A percentile compares a stretch with the other conserved stretches of the same genome.
phyloP scores from a whole-genome alignment of 2,888 invertebrate genomes.

The Willowsia nigromaculata region DNA sequence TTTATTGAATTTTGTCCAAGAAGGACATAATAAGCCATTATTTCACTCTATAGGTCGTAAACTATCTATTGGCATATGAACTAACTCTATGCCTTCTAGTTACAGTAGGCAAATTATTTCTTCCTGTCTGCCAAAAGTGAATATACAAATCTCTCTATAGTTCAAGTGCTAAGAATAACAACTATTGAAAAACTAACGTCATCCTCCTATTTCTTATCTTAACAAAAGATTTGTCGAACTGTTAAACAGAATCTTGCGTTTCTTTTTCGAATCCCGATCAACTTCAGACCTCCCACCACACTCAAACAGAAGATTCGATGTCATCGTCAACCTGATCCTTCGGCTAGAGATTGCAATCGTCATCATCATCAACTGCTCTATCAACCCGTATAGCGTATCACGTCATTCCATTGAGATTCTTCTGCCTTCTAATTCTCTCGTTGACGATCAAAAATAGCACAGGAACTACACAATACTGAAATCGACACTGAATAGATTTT shows the following conservation, averaged over 20 bases:
- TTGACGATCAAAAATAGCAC: constrained; percentile 18
- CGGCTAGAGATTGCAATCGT: not conserved
- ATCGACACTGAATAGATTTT: not conserved
- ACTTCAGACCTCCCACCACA: not conserved
- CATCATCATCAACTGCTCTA: not conserved
- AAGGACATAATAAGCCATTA: too few species aligned
- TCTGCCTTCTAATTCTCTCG: not conserved
- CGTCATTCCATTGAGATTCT: not conserved
- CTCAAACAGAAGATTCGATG: not conserved
- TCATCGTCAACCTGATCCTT: not conserved
- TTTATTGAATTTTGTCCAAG: too few species aligned
- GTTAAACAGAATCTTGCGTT: not conserved
- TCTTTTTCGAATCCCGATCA: not conserved
- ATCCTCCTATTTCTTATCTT: not conserved
- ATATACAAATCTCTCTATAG: too few species aligned
- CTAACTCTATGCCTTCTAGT: too few species aligned
- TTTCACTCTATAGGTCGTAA: too few species aligned
- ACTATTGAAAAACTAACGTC: not conserved
- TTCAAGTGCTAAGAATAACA: too few species aligned
- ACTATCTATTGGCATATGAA: too few species aligned
- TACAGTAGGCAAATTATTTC: too few species aligned
- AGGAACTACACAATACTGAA: not conserved
- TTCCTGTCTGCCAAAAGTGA: too few species aligned
- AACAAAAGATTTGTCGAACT: constrained; percentile 1
- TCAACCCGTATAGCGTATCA: not conserved